phyloP scores from a whole-genome alignment of 2,888 invertebrate species.

The Synergus laeviventris region DNA sequence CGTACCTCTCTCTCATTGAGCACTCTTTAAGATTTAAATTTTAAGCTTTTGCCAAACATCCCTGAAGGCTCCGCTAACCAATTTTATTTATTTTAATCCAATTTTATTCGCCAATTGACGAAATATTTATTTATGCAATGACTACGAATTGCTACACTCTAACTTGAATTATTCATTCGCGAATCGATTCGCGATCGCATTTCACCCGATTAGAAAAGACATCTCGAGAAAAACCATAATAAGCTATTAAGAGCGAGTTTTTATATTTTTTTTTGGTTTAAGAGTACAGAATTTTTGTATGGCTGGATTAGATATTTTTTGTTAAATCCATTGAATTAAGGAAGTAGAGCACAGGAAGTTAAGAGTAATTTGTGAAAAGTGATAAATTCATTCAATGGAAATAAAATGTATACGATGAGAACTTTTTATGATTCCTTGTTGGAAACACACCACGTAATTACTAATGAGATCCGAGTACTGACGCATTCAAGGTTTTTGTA shows the following conservation, averaged over 20 bases:
- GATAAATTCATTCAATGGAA: not conserved
- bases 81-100: too few species aligned
- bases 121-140: conserved; percentile 12
- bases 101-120: conserved; percentile 8
- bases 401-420: not conserved
- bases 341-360: not conserved
- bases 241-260: not conserved
- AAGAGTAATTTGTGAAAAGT: not conserved
- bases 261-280: not conserved
- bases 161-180: conserved; percentile 19
- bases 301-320: too few species aligned
- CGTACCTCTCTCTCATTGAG: conserved; percentile 6
- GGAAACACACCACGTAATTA: not conserved
- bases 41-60: not conserved
- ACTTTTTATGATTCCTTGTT: not conserved
- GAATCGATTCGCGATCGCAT: not conserved
- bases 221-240: conserved; percentile 15
- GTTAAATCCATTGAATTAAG: not conserved
- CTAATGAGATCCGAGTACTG: not conserved
- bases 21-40: conserved; percentile 4
- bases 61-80: not conserved
- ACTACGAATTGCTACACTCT: conserved; percentile 16
- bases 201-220: conserved; percentile 21
- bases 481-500: not conserved
- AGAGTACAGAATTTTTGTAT: not conserved